Base-by-base conservation (phyloP, 2,888 invertebrate genomes). In the Scaptomyza caliginosa region DNA sequence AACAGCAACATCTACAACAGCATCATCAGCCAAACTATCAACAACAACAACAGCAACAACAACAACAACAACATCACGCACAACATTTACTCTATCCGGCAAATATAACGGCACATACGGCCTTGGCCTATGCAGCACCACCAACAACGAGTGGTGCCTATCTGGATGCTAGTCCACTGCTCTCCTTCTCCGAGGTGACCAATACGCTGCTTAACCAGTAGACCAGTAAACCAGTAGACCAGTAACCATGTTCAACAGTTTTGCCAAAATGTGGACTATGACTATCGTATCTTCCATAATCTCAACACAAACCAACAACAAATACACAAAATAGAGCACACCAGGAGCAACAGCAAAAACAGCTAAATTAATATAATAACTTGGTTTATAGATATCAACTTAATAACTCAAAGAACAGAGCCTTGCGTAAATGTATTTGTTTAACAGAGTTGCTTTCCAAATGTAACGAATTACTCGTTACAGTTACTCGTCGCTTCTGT, bases 121-220 rank as follows among this genome's bases (percentile, higher is more conserved):
- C 91, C 24, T 76, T 92, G 90, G 90, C 92, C 85, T 92, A 92
- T 90, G 90, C 91, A 89, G 90, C 92, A 89, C 92, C 92, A 89
- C 90, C 93, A 13, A 34, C 32, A 13, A 13, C 46, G 21, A 46
- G 21, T 32, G 85, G 86, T 5, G 84, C 88, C 21, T 92, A 93
- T 88, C 91, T 92, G 91, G 93, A 93, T 93, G 93, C 94, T 92
- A 94, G 94, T 93, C 94, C 94, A 92, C 87, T 95, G 93, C 89
- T 95, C 92, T 94, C 95, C 92, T 94, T 95, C 93, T 94, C 95
- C 91, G 95, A 95, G 93, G 95, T 95, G 92, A 95, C 95, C 89
- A 94, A 95, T 92, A 94, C 95, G 86, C 91, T 95, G 89, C 93
- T 95, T 91, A 94, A 94, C 91, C 94, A 94, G 90, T 94, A 92